Evolutionary conservation across 2,888 invertebrate species (phyloP).

Genomic region (Cryptophagus acutangulus): DNA sequence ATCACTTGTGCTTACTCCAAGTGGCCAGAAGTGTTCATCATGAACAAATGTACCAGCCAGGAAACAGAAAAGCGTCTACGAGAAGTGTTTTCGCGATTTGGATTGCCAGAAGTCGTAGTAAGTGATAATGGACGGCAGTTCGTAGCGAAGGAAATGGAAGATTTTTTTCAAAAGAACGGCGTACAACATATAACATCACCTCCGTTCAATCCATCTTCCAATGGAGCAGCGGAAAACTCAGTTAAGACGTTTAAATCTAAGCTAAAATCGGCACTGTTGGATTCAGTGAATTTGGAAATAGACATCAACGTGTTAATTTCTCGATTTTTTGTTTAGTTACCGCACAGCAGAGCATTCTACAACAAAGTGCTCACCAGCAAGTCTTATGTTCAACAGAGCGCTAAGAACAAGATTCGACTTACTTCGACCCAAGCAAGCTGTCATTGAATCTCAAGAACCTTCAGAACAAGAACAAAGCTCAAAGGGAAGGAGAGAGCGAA

Average conservation of each 20-base stretch:
- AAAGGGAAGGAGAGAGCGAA: no score
- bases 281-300: slow-evolving; percentile 6
- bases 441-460: no score
- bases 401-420: no score
- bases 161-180: slow-evolving; percentile 13
- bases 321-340: slow-evolving; percentile 9
- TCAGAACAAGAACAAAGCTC: no score
- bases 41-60: slow-evolving; percentile 4
- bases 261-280: slow-evolving; percentile 1
- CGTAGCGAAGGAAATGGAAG: slow-evolving; percentile 8
- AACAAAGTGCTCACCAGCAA: slow-evolving; percentile 9
- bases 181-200: slow-evolving; percentile 15
- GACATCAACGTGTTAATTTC: not conserved
- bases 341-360: slow-evolving; percentile 6
- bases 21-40: slow-evolving; percentile 8
- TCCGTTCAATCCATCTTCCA: slow-evolving; percentile 11
- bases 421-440: no score
- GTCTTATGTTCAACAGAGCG: slow-evolving; percentile 9
- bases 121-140: slow-evolving; percentile 8
- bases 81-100: slow-evolving; percentile 12
- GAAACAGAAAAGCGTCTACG: slow-evolving; percentile 3
- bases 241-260: slow-evolving; percentile 15
- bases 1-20: slow-evolving; percentile 8
- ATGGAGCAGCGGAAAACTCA: slow-evolving; percentile 15
- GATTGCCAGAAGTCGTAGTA: slow-evolving; percentile 5